Evolutionary conservation across 2,797 vertebrate species (phyloP), one percentile per base, ranked within the genome.

Genomic region (Hippocampus kuda): DNA sequence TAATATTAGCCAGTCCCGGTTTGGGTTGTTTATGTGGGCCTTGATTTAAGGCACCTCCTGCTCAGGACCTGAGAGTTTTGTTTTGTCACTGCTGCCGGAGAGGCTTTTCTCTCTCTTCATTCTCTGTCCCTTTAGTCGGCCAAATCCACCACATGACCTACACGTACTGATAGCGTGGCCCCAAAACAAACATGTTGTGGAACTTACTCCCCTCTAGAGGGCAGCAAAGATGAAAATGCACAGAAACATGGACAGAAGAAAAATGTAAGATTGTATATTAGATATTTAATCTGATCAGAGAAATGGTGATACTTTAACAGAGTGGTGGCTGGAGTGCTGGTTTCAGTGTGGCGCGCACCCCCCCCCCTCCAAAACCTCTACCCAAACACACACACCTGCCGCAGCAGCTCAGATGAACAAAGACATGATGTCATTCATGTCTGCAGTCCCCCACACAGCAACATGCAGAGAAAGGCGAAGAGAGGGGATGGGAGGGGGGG

Each of bases 81-180:
- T 83, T 73, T 84, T 63, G 72, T 87, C 85, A 87, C 88, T 89
- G 88, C 86, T 89, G 88, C 88, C 87, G 86, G 84, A 86, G 84
- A 73, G 67, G n/a, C 15, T 57, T 57, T 44, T 26, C 16, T 46
- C n/a, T 11, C 24, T 30, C 11, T 70, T 38, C 26, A 5, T 73
- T 81, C 76, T 84, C 68, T 68, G 68, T 9, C 16, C 59, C 27
- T 38, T 20, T 61, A 38, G 59, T 38, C 38, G 30, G 30, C 27
- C 30, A 53, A 69, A 69, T 61, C 72, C 75, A 70, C 71, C 59
- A 63, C 26, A 11, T 49, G 18, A 74, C 46, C 57, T 71, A 73
- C 78, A 72, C 72, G 75, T 57, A 70, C 72, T 38, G 11, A 57
- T 22, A 27, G 62, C 65, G 70, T 70, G 22, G 13, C 44, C 65